These are phyloP conservation scores for Anhinga anhinga DNA, from an alignment of 2,113 vertebrate species.

Conservation along the genomic window DNA sequence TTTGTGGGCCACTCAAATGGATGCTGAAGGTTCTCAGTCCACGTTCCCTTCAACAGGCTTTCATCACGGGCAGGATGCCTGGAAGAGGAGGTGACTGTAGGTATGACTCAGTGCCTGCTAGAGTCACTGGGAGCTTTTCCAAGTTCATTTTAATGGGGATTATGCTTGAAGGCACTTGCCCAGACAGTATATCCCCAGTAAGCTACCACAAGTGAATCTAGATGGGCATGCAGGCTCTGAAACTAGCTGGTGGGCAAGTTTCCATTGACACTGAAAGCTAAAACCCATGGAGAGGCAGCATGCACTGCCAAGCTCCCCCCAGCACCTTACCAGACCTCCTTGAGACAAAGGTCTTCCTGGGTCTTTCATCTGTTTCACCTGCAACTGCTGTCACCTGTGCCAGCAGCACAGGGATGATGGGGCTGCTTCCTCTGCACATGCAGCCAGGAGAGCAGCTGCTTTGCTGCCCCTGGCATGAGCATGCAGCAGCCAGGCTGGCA, in stretches of 20 bases:
- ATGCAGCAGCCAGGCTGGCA: rapidly evolving
- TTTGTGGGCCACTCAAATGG: not conserved
- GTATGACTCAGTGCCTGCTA: not conserved
- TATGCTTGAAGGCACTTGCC: not conserved
- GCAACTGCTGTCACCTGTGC: not conserved
- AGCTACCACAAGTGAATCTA: not conserved
- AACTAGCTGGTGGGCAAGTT: not conserved
- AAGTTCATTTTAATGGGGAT: not conserved
- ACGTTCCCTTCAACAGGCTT: rapidly evolving
- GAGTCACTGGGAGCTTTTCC: not conserved
- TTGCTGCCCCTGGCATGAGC: rapidly evolving
- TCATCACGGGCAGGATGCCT: not conserved
- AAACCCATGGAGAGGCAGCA: not conserved
- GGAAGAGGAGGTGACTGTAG: not conserved
- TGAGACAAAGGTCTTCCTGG: not conserved
- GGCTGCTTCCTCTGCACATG: rapidly evolving
- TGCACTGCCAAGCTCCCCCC: rapidly evolving
- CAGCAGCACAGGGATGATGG: rapidly evolving
- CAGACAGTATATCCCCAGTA: not conserved
- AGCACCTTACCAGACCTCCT: not conserved
- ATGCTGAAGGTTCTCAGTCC: not conserved
- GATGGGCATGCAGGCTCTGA: not conserved
- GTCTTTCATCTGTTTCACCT: not conserved
- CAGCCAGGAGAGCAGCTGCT: not conserved
- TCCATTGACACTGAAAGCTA: not conserved